Conservation (phyloP, 2,888 invertebrate genomes). For the Lacanobia oleracea region DNA sequence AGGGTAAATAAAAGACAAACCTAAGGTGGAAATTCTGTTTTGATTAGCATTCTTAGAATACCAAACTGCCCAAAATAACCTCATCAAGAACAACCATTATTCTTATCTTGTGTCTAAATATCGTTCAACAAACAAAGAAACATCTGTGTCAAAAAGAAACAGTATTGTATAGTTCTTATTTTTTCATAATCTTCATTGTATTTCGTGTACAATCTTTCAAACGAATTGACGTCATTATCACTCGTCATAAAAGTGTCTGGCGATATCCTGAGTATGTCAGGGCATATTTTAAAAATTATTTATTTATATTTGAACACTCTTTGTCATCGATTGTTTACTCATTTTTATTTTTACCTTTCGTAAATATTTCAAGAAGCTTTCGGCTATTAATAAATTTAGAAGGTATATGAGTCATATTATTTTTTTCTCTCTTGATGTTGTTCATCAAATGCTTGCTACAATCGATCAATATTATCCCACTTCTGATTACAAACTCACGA, state of each 20-base stretch:
- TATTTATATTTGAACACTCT: slow-evolving; percentile 28
- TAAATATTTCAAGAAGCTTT: neutral
- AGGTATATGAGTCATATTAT: neutral
- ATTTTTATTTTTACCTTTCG: slow-evolving; percentile 25
- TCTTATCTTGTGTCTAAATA: slow-evolving; percentile 14
- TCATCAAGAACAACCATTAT: slow-evolving; percentile 2
- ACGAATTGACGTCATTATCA: slow-evolving; percentile 43
- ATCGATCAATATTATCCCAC: neutral
- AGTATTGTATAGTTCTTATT: slow-evolving; percentile 11
- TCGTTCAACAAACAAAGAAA: slow-evolving; percentile 36
- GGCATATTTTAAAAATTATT: slow-evolving; percentile 22
- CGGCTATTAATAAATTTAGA: neutral
- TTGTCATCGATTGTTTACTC: slow-evolving; percentile 30
- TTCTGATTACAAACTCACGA: neutral
- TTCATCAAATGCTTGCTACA: neutral
- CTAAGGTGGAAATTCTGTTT: neutral
- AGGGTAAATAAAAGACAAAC: neutral
- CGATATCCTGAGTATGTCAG: slow-evolving; percentile 16
- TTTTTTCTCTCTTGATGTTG: neutral
- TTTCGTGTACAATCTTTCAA: slow-evolving; percentile 39
- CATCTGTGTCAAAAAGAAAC: slow-evolving; percentile 29
- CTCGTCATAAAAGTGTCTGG: slow-evolving; percentile 44
- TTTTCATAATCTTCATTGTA: slow-evolving; percentile 33
- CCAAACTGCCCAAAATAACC: neutral
- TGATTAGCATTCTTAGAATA: neutral